phyloP scores from a whole-genome alignment of 1,140 invertebrate genomes.

The Campodea augens region DNA sequence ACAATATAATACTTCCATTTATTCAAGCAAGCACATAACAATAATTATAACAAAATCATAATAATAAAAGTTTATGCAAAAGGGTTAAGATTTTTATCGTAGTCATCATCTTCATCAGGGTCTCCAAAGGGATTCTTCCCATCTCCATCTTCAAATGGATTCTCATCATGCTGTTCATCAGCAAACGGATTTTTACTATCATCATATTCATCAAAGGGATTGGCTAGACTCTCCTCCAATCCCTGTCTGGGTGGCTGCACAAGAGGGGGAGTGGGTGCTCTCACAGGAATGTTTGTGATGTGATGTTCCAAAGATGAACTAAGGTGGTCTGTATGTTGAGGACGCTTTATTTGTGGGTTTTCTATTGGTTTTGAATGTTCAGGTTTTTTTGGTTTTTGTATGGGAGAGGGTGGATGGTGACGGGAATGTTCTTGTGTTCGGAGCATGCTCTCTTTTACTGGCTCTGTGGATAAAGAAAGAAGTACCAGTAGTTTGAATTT shows the following conservation, averaged over 20 bases:
- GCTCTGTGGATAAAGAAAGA: too few species aligned
- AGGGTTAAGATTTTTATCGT: constrained; percentile 44
- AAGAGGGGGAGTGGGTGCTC: not conserved
- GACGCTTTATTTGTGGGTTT: constrained; percentile 2
- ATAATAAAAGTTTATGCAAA: constrained; percentile 27
- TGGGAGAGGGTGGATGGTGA: constrained; percentile 24
- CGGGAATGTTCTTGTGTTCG: too few species aligned
- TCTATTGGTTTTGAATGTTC: constrained; percentile 17
- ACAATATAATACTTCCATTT: too few species aligned
- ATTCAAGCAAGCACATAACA: too few species aligned
- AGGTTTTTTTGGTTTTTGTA: constrained; percentile 36
- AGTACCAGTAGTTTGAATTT: too few species aligned
- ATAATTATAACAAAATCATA: too few species aligned
- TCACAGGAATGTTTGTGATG: not conserved
- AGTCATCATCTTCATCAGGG: constrained; percentile 27
- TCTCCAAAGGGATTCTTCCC: constrained; percentile 21
- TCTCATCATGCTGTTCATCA: constrained; percentile 13
- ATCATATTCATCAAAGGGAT: constrained; percentile 33
- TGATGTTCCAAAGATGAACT: constrained; percentile 7
- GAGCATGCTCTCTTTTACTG: too few species aligned
- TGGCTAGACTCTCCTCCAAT: constrained; percentile 16
- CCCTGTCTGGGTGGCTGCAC: not conserved
- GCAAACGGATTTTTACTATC: constrained; percentile 24
- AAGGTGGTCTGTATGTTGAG: constrained; percentile 7
- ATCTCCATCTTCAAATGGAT: constrained; percentile 19